A percentile compares a stretch with the other conserved stretches of the same genome.
These are phyloP conservation scores for Himalopsyche japonica DNA, from an alignment of 2,888 invertebrate species.

Conservation along the genomic window DNA sequence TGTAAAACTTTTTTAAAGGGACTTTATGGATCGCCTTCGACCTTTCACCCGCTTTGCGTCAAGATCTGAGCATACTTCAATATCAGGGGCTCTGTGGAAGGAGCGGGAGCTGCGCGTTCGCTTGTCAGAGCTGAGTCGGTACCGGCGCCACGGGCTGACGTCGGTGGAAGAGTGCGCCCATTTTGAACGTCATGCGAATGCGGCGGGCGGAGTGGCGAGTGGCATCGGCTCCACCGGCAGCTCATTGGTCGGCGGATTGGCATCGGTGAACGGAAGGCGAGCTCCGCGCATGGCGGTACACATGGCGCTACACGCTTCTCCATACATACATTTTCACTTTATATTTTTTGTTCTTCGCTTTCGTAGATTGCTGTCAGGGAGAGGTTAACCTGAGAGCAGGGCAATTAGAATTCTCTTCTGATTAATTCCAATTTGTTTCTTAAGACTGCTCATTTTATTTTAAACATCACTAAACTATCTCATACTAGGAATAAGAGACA, in stretches of 20 bases:
- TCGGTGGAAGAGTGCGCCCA: constrained; percentile 83
- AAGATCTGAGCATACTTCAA: constrained; percentile 79
- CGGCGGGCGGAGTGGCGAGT: constrained; percentile 55
- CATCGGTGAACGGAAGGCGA: constrained; percentile 38
- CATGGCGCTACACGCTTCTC: constrained; percentile 16
- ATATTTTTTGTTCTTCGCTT: background rate
- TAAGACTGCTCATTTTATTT: background rate
- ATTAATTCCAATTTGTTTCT: background rate
- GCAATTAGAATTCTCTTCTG: constrained; percentile 8
- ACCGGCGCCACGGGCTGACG: constrained; percentile 84
- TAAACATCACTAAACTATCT: no score
- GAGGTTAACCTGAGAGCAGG: no score
- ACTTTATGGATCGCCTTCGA: constrained; percentile 81
- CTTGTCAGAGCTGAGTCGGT: constrained; percentile 79
- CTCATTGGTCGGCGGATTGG: constrained; percentile 41
- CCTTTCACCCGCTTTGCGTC: constrained; percentile 89
- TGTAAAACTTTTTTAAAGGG: constrained; percentile 53
- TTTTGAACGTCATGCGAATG: constrained; percentile 78
- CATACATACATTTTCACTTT: constrained; percentile 9
- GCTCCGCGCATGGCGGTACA: constrained; percentile 40
- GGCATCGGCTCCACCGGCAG: constrained; percentile 54
- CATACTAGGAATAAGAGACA: no score
- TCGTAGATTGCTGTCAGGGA: background rate
- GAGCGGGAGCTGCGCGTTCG: constrained; percentile 84
- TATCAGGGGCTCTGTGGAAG: constrained; percentile 76